Conservation (phyloP, 2,888 invertebrate genomes). For the Acronicta psi region DNA sequence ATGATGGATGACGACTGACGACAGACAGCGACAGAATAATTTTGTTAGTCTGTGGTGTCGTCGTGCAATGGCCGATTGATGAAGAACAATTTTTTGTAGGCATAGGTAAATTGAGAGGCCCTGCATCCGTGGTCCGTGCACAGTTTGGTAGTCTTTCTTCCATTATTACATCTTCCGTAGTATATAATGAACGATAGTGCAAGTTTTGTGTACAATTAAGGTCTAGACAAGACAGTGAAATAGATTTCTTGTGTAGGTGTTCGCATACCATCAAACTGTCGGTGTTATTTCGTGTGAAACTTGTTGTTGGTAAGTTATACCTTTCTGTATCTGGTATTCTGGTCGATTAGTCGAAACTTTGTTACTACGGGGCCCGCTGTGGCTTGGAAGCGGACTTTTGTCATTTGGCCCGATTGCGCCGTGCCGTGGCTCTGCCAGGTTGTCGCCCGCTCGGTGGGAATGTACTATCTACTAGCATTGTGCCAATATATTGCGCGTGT, state of each 20-base stretch:
- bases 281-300: constrained; percentile 69
- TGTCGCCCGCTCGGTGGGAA: constrained; percentile 36
- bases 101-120: constrained; percentile 60
- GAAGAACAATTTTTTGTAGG: constrained; percentile 52
- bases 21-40: not conserved
- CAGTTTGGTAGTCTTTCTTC: constrained; percentile 52
- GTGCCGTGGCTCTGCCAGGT: constrained; percentile 34
- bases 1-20: constrained; percentile 30
- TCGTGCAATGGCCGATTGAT: constrained; percentile 67
- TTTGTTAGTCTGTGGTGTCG: constrained; percentile 52
- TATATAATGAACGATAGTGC: constrained; percentile 56
- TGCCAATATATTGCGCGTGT: constrained; percentile 56
- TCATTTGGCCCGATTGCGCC: constrained; percentile 19
- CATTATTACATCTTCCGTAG: constrained; percentile 56
- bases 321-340: constrained; percentile 21
- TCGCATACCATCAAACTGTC: constrained; percentile 61
- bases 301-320: constrained; percentile 79
- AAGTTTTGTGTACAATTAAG: constrained; percentile 61
- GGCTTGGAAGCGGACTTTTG: constrained; percentile 5
- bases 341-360: constrained; percentile 27
- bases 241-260: constrained; percentile 70
- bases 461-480: constrained; percentile 52
- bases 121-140: constrained; percentile 58
- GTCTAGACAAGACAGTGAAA: constrained; percentile 64
- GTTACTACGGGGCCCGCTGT: constrained; percentile 3